Percentiles rank a stretch among this genome's conserved stretches.
Evolutionary conservation across 2,113 vertebrate genomes (phyloP).

Genomic region (Verasper variegatus): DNA sequence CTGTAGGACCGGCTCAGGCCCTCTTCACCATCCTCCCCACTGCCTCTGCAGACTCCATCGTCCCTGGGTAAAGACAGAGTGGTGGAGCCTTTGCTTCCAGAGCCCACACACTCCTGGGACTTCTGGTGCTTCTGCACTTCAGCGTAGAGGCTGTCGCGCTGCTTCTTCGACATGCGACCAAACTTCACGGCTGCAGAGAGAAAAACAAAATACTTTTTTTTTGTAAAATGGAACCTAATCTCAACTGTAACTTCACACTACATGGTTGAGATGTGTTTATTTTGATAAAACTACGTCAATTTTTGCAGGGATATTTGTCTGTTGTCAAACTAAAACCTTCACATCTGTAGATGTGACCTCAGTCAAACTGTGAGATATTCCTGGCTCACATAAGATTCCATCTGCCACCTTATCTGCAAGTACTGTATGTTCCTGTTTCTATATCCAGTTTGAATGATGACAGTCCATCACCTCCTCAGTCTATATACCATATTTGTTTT

Average conservation of each 20-base stretch:
- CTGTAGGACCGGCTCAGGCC: constrained; percentile 86
- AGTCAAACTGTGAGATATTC: constrained; percentile 5
- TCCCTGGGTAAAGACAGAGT: constrained; percentile 83
- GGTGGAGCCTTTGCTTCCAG: constrained; percentile 78
- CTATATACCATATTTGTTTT: constrained; percentile 19
- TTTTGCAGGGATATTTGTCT: too few relatives aligned
- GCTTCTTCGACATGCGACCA: constrained; percentile 95
- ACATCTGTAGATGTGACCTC: neutral
- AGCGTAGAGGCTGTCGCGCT: constrained; percentile 92
- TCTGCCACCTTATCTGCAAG: constrained; percentile 10
- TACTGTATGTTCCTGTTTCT: constrained; percentile 22
- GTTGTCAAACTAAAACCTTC: neutral
- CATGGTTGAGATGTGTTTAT: neutral
- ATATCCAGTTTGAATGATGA: constrained; percentile 15
- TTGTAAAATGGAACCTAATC: neutral
- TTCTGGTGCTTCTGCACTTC: constrained; percentile 95
- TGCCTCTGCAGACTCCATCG: constrained; percentile 63
- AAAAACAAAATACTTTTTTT: neutral
- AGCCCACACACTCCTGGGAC: constrained; percentile 82
- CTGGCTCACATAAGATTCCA: neutral
- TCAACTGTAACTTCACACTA: neutral
- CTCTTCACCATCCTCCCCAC: constrained; percentile 67
- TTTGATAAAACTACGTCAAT: neutral
- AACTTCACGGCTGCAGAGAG: constrained; percentile 89
- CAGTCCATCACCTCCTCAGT: constrained; percentile 3